Evolutionary conservation across 2,113 vertebrate species (phyloP), one percentile per base, ranked within the genome.

Genomic region (Carassius auratus): DNA sequence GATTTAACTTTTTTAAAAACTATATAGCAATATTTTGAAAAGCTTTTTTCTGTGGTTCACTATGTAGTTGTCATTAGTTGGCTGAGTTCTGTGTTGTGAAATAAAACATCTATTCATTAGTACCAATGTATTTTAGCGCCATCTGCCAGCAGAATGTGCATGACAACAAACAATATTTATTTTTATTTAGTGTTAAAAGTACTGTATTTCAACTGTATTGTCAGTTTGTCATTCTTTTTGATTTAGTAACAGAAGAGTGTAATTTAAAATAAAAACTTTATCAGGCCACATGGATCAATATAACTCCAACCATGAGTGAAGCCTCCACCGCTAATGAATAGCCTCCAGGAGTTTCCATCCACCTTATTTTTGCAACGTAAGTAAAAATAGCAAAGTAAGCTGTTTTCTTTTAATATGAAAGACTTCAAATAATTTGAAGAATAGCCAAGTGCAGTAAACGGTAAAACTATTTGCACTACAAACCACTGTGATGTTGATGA

Each of bases 311-410:
- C 90, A 55, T 84, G 84, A 87, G 81, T 90, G 81, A 93, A 91
- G 90, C 93, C 92, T 92, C 83, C 87, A 93, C 94, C 95, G 86
- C 95, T 93, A 94, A 95, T 94, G 91, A 76, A 76, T 55, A n/a
- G 55, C 17, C 55, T 59, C 30, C 23, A 76, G 48, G 59, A 36
- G 17, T 71, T 69, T 71, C 33, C 10, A 17, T 19, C 55, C 6
- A 21, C 19, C 17, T 57, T 57, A 19, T 19, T 57, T 57, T 57
- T 57, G 55, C 55, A 19, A 19, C 15, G 55, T 7, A 59, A 59
- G 19, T 59, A 59, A 21, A 21, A 59, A 59, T 59, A 21, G 55
- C 55, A 21, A 19, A 19, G 17, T 57, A 21, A 57, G 17, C 17
- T 57, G 55, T 57, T 57, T 57, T 57, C 17, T 19, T 57, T 57